Evolutionary conservation across 1,140 invertebrate species (phyloP).

Genomic region (Danaus plexippus): DNA sequence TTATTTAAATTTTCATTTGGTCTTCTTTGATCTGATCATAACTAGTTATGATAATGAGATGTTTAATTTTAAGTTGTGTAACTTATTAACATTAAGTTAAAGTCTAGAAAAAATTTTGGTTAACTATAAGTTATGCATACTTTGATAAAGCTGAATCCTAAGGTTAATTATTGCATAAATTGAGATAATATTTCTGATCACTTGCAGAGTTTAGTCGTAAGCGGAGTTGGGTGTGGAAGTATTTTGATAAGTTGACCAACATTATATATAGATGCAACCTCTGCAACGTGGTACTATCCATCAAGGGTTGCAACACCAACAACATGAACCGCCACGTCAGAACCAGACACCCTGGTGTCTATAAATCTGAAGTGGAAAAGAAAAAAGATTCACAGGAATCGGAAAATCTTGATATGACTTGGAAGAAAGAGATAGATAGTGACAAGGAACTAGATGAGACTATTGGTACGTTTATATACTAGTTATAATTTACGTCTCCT

Average conservation of each 20-base stretch:
- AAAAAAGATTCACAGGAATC: conserved; percentile 24
- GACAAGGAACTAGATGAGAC: conserved; percentile 26
- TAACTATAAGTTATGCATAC: no score
- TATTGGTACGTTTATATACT: conserved; percentile 22
- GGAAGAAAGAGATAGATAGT: conserved; percentile 24
- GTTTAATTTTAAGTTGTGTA: no score
- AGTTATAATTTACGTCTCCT: no score
- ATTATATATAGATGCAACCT: conserved; percentile 55
- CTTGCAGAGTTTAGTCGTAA: conserved; percentile 32
- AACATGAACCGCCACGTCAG: conserved; percentile 62
- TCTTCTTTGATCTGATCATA: no score
- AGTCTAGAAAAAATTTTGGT: no score
- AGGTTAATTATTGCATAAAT: no score
- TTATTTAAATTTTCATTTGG: no score
- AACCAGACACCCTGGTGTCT: conserved; percentile 41
- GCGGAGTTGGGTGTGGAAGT: conserved; percentile 63
- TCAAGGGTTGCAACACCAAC: conserved; percentile 61
- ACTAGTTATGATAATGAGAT: no score
- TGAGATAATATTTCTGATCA: not conserved
- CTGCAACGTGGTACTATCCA: conserved; percentile 53
- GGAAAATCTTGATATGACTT: conserved; percentile 11
- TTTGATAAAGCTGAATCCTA: no score
- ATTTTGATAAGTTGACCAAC: conserved; percentile 50
- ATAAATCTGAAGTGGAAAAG: conserved; percentile 30
- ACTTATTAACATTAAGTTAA: no score